Evolutionary conservation across 2,888 invertebrate species (phyloP), one percentile per base, ranked within the genome.

Genomic region (Choristoneura rosaceana): DNA sequence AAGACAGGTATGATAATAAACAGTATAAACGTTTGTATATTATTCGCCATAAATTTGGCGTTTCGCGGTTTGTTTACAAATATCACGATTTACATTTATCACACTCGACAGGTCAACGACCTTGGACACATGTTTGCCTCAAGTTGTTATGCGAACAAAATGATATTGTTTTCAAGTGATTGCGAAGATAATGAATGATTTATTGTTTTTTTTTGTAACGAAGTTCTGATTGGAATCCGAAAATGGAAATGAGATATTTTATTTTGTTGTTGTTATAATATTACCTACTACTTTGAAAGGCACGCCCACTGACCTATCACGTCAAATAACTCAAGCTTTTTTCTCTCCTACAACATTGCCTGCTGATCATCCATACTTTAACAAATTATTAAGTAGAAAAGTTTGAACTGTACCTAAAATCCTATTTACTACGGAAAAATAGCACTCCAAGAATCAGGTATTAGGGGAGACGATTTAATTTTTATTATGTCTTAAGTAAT

Each of bases 1-100:
- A 63, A 63, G 45, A 43, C 55, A 41, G 65, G 64, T 64, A 64
- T 55, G 65, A 66, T 66, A 66, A 66, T 66, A 66, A 66, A 55
- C 65, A 34, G 64, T 64, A 60, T 60, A 66, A 41, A 66, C 55
- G 38, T 25, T 55, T 55, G 52, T 41, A 43, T 66, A 66, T 55
- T 64, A 64, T 64, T 64, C 64, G 47, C 63, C 63, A 64, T 64
- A 64, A 47, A 64, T 66, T 66, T 66, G 33, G 33, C 55, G 65
- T 17, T 55, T 55, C 65, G 55, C 50, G 65, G 52, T 38, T 55
- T 55, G 65, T 66, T 66, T 55, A 66, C 65, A 66, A 41, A 66
- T 55, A 17, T 52, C 38, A 41, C 34, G 5, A 55, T 66, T 55
- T 66, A 25, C 52, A 66, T 66, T 66, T 66, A 66, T 66, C 65